phyloP scores from a whole-genome alignment of 2,888 invertebrate genomes.

The Phanerotoma sp. region DNA sequence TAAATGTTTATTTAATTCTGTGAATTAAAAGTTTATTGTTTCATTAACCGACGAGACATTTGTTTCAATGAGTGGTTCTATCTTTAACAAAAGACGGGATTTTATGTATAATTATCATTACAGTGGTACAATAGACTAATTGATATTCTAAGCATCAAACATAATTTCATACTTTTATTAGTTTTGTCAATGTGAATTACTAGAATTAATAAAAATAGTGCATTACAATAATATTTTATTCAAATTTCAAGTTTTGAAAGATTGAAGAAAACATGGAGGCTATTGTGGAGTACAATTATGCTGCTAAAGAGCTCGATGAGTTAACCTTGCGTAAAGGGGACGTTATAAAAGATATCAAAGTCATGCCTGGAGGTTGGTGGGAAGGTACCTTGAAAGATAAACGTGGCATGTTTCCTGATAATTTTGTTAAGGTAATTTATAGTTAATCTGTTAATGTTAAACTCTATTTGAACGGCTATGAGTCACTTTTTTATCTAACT shows the following conservation, averaged over 20 bases:
- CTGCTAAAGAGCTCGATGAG: slow-evolving; percentile 84
- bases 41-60: too few relatives aligned
- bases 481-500: not conserved
- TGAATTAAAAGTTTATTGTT: too few relatives aligned
- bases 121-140: too few relatives aligned
- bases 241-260: not conserved
- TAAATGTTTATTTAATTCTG: too few relatives aligned
- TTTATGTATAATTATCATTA: too few relatives aligned
- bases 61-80: too few relatives aligned
- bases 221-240: too few relatives aligned
- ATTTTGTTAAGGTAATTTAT: slow-evolving; percentile 73
- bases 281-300: slow-evolving; percentile 83
- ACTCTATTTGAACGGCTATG: not conserved
- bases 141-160: too few relatives aligned
- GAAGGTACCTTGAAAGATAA: slow-evolving; percentile 80
- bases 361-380: slow-evolving; percentile 87
- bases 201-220: too few relatives aligned
- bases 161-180: too few relatives aligned
- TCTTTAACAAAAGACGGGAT: too few relatives aligned
- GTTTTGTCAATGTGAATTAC: too few relatives aligned
- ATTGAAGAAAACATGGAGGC: slow-evolving; percentile 62
- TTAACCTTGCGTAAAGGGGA: slow-evolving; percentile 81
- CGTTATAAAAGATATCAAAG: slow-evolving; percentile 76
- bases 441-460: slow-evolving; percentile 15
- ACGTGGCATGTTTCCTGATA: slow-evolving; percentile 90